Evolutionary conservation across 2,888 invertebrate species (phyloP).

Genomic region (Halocaridina rubra): DNA sequence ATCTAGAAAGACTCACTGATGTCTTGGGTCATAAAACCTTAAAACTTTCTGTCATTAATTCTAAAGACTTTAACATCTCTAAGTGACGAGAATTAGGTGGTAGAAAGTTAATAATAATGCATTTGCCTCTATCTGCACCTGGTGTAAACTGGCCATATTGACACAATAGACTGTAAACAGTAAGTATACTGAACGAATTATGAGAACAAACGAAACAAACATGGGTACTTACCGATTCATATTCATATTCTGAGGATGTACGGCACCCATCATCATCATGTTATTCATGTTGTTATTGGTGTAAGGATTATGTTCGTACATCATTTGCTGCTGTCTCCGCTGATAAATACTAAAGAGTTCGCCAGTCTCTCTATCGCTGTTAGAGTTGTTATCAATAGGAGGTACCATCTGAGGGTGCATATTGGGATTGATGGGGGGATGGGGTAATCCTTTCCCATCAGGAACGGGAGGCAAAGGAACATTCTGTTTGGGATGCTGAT

Average conservation of each 20-base stretch:
- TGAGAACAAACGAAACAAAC: background rate
- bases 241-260: constrained; percentile 35
- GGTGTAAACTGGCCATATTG: too few species aligned
- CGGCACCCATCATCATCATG: constrained; percentile 25
- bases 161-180: too few species aligned
- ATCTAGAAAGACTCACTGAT: too few species aligned
- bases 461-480: constrained; percentile 26
- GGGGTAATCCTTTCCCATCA: background rate
- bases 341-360: constrained; percentile 85
- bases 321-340: constrained; percentile 76
- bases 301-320: constrained; percentile 31
- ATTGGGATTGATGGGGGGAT: constrained; percentile 58
- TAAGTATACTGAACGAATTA: background rate
- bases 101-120: too few species aligned
- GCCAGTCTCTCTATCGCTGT: constrained; percentile 69
- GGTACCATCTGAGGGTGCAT: constrained; percentile 66
- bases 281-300: constrained; percentile 52
- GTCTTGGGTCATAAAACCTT: too few species aligned
- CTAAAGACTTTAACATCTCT: too few species aligned
- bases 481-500: constrained; percentile 34
- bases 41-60: too few species aligned
- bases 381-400: constrained; percentile 49
- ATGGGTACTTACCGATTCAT: constrained; percentile 31
- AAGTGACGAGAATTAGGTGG: too few species aligned
- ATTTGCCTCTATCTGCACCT: too few species aligned